A percentile compares a stretch with the other conserved stretches of the same genome.
Evolutionary conservation across 2,888 invertebrate species (phyloP).

Genomic region (Athalia cordata): DNA sequence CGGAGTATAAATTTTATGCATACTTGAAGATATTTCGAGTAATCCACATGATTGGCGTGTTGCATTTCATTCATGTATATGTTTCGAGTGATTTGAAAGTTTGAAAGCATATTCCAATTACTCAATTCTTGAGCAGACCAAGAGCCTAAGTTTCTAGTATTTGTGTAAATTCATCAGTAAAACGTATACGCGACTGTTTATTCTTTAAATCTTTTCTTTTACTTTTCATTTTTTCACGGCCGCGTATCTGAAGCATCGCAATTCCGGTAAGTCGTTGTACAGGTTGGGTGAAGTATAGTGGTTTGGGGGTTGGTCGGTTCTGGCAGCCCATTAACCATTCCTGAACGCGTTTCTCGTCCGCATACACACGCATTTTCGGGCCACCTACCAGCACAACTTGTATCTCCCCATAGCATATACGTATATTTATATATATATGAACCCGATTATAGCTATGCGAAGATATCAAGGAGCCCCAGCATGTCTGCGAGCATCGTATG

Average conservation of each 20-base stretch:
- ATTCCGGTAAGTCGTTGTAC: too few species aligned
- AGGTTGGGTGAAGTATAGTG: not conserved
- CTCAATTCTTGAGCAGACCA: too few species aligned
- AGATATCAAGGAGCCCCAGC: not conserved
- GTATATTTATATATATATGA: not conserved
- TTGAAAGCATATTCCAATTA: too few species aligned
- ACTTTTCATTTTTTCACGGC: not conserved
- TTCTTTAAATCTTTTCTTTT: not conserved
- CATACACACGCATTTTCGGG: constrained; percentile 20
- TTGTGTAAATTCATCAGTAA: too few species aligned
- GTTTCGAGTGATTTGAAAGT: too few species aligned
- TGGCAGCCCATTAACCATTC: constrained; percentile 26
- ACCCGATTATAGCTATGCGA: constrained; percentile 19
- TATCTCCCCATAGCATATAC: too few species aligned
- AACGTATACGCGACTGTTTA: not conserved
- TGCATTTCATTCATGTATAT: too few species aligned
- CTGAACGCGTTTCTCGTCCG: constrained; percentile 15
- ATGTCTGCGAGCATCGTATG: constrained; percentile 14
- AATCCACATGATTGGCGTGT: not conserved
- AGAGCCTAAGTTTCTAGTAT: too few species aligned
- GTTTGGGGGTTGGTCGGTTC: constrained; percentile 18
- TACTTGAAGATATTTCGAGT: not conserved
- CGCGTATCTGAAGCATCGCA: not conserved
- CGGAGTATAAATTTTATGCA: not conserved
- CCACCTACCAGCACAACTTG: not conserved